phyloP scores from a whole-genome alignment of 2,888 invertebrate species.

The Chelonus formosanus region DNA sequence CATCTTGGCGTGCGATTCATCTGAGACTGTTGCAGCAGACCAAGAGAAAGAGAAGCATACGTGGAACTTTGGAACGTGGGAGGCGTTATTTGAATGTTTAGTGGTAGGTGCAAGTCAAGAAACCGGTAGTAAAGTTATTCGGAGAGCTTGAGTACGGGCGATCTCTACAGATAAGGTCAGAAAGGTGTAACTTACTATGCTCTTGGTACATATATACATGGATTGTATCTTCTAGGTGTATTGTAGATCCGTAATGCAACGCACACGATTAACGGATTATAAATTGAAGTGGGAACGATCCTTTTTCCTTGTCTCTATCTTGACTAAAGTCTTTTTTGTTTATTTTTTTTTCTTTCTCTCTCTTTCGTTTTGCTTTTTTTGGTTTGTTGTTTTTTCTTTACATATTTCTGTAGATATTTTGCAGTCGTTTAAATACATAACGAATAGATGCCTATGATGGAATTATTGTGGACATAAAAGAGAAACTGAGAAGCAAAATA shows the following conservation, averaged over 20 bases:
- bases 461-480: no score
- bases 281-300: constrained; percentile 18
- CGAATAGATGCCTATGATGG: no score
- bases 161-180: constrained; percentile 60
- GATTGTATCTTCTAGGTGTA: constrained; percentile 6
- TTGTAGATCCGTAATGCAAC: constrained; percentile 23
- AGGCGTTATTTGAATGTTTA: constrained; percentile 59
- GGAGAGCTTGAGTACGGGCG: constrained; percentile 53
- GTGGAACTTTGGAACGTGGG: constrained; percentile 45
- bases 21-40: constrained; percentile 18
- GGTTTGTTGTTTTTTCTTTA: background rate
- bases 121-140: constrained; percentile 64
- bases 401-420: no score
- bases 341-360: constrained; percentile 3
- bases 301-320: constrained; percentile 25
- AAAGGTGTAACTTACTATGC: constrained; percentile 64
- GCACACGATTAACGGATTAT: constrained; percentile 25
- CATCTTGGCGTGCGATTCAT: background rate
- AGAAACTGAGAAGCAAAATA: no score
- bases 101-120: constrained; percentile 54
- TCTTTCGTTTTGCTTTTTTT: background rate
- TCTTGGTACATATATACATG: constrained; percentile 37
- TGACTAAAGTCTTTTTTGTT: constrained; percentile 7
- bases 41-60: constrained; percentile 43
- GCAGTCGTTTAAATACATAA: no score